phyloP scores from a whole-genome alignment of 2,797 vertebrate genomes.

The Parotocinclus haroldoi region DNA sequence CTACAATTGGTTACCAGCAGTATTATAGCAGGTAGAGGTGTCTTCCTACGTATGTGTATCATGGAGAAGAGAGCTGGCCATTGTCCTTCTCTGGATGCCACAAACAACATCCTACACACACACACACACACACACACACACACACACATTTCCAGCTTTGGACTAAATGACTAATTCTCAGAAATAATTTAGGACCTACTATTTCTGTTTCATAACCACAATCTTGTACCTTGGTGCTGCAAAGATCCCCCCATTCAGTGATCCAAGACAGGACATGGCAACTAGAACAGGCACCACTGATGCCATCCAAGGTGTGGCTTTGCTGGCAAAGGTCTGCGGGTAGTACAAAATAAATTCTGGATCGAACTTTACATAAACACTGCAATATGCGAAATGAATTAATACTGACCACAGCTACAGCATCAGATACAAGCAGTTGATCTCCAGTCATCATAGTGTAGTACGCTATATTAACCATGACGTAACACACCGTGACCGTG shows the following conservation, averaged over 20 bases:
- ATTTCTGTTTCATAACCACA: background rate
- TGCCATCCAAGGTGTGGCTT: conserved; percentile 79
- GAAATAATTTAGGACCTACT: background rate
- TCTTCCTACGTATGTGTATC: conserved; percentile 93
- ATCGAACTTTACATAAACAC: background rate
- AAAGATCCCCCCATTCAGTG: conserved; percentile 90
- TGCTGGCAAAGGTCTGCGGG: conserved; percentile 84
- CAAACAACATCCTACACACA: conserved; percentile 86
- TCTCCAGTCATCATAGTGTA: conserved; percentile 86
- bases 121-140: conserved; percentile 7
- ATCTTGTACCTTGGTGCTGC: conserved; percentile 77
- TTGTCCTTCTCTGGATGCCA: conserved; percentile 93
- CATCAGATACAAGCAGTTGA: conserved; percentile 85
- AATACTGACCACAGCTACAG: conserved; percentile 90
- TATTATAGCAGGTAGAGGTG: conserved; percentile 91
- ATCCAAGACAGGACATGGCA: conserved; percentile 89
- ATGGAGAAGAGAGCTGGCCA: conserved; percentile 94
- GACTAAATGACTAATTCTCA: background rate
- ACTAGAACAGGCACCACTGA: conserved; percentile 86
- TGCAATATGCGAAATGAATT: background rate
- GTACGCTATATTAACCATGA: conserved; percentile 91
- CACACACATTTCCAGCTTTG: background rate
- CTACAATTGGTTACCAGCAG: conserved; percentile 74
- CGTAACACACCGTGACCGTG: conserved; percentile 84
- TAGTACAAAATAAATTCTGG: background rate